Evolutionary conservation across 1,140 invertebrate species (phyloP), one percentile per base, ranked within the genome.

Genomic region (Aphaenogaster ashmeadi): DNA sequence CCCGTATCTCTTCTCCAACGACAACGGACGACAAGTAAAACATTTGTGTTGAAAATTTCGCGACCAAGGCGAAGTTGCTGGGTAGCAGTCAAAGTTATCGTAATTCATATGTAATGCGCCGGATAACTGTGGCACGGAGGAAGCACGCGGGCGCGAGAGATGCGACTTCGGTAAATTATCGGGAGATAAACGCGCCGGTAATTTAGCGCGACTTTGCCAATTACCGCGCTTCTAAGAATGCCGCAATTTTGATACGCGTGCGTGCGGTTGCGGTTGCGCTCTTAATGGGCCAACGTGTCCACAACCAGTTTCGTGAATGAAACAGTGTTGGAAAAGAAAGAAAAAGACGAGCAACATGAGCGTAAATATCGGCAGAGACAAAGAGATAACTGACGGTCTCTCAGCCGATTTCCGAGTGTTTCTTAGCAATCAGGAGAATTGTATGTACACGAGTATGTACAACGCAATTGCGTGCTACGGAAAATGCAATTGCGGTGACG

Each of bases 211-310:
- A 84, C 69, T 84, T 75, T 83, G 80, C 80, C 80, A 84, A 84
- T 84, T 84, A 84, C 69, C 69, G 67, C 27, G 69, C 27, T 84
- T 84, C 80, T 84, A 84, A 74, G 80, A 84, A 84, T 75, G 80
- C 80, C 69, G 69, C 80, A 84, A 84, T 84, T 84, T 84, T 84
- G 69, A 84, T 84, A 84, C 54, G 69, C 80, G 80, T 84, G 80
- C 80, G 80, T 84, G 80, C 80, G 69, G 79, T 81, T 81, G 79
- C 79, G 79, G 69, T 84, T 36, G 69, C 52, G 69, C 27, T 84
- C 80, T 62, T 84, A 84, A 84, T 84, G 80, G 80, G 69, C 80
- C 80, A 27, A 84, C 69, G 69, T 84, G 80, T 84, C 80, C 80
- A 44, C 80, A 74, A 84, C 69, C 80, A 84, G 80, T 84, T 84